A percentile compares a stretch with the other conserved stretches of the same genome.
Conservation (phyloP, 2,797 vertebrate species). For the Coracias cyanogaster region DNA sequence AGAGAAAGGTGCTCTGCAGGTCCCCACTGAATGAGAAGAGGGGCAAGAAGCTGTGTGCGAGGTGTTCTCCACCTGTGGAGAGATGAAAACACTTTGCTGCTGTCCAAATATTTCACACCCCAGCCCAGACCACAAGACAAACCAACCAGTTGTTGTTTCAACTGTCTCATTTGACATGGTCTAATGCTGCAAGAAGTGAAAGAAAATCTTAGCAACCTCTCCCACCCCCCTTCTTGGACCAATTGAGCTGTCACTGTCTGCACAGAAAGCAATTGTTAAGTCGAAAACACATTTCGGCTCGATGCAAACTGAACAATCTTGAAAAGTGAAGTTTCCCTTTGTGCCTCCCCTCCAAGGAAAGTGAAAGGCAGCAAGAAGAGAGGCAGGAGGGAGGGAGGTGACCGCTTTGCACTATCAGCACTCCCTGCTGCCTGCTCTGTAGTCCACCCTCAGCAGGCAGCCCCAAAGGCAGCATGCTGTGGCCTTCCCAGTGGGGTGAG, state of each 20-base stretch:
- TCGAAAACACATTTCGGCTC: slow-evolving; percentile 23
- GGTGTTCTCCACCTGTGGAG: not conserved
- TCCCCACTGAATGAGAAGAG: not conserved
- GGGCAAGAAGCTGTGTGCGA: not conserved
- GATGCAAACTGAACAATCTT: slow-evolving; percentile 25
- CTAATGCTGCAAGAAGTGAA: slow-evolving; percentile 34
- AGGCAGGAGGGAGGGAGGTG: slow-evolving; percentile 17
- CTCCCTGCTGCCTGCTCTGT: not conserved
- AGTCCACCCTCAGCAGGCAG: not conserved
- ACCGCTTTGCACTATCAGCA: not conserved
- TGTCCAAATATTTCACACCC: slow-evolving; percentile 35
- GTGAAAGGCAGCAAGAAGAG: slow-evolving; percentile 11
- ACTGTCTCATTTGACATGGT: slow-evolving; percentile 52
- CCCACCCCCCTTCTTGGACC: not conserved
- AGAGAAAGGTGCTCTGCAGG: not conserved
- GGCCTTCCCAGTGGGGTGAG: not conserved
- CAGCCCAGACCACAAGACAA: not conserved
- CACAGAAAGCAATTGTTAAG: slow-evolving; percentile 53
- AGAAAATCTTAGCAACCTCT: slow-evolving; percentile 36
- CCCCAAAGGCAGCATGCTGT: not conserved
- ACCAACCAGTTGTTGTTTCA: slow-evolving; percentile 19
- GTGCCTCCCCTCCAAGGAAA: slow-evolving; percentile 8
- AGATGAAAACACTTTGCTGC: not conserved
- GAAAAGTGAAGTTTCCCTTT: slow-evolving; percentile 45
- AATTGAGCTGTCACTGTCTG: slow-evolving; percentile 59